Conservation (phyloP, 2,113 vertebrate genomes). For the Melanotaenia duboulayi region DNA sequence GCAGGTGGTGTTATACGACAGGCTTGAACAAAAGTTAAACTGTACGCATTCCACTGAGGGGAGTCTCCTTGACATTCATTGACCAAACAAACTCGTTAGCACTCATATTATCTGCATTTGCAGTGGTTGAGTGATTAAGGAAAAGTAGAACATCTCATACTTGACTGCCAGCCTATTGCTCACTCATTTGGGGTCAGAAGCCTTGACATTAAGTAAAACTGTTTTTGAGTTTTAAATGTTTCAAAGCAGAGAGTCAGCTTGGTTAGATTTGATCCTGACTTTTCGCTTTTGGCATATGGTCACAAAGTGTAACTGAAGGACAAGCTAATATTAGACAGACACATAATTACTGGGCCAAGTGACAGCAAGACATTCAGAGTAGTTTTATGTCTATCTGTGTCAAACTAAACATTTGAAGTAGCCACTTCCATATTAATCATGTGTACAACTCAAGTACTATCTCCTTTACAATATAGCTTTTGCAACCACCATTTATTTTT, state of each 20-base stretch:
- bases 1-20: not conserved
- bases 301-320: constrained; percentile 61
- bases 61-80: constrained; percentile 64
- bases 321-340: constrained; percentile 70
- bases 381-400: constrained; percentile 15
- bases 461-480: not conserved
- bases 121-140: constrained; percentile 40
- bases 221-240: constrained; percentile 10
- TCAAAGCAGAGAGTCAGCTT: constrained; percentile 39
- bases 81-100: constrained; percentile 52
- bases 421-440: not conserved
- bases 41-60: constrained; percentile 32
- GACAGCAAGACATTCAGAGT: constrained; percentile 27
- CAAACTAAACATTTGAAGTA: not conserved
- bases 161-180: not conserved
- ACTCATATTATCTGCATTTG: constrained; percentile 45
- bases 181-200: constrained; percentile 1
- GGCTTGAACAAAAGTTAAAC: constrained; percentile 52
- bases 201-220: not conserved
- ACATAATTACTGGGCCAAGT: constrained; percentile 23
- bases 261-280: constrained; percentile 48
- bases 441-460: too few relatives aligned
- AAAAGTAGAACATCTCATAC: not conserved
- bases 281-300: constrained; percentile 36
- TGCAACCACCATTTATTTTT: not conserved